phyloP scores from a whole-genome alignment of 2,113 vertebrate species.

The Macquaria australasica region DNA sequence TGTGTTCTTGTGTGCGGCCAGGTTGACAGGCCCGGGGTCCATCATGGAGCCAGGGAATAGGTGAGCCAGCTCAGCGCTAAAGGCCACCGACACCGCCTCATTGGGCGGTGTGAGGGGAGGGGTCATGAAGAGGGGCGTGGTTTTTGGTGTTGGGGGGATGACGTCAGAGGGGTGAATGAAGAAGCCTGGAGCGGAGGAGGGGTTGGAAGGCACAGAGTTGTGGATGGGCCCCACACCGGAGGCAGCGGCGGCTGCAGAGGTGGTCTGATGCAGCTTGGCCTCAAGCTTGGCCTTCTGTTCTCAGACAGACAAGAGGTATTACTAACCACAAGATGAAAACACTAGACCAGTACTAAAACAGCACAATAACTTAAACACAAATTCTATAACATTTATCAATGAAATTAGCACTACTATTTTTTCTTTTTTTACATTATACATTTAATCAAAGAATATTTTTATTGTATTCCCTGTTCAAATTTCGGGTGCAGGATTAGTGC shows the following conservation, averaged over 20 bases:
- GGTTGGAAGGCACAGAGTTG: conserved; percentile 96
- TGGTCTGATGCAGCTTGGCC: conserved; percentile 99
- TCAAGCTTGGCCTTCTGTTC: conserved; percentile 98
- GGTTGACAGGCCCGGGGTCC: conserved; percentile 92
- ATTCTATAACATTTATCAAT: neutral
- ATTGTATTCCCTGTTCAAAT: neutral
- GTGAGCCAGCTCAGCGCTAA: conserved; percentile 96
- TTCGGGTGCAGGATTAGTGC: no score
- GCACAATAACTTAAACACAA: neutral
- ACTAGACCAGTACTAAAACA: neutral
- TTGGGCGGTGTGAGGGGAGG: conserved; percentile 98
- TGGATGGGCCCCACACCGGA: conserved; percentile 92
- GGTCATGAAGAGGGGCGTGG: conserved; percentile 99
- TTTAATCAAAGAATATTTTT: no score
- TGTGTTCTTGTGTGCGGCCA: conserved; percentile 93
- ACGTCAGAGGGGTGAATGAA: conserved; percentile 99
- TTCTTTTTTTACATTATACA: no score
- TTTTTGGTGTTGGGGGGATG: conserved; percentile 98
- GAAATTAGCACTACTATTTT: neutral
- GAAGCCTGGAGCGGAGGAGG: conserved; percentile 93
- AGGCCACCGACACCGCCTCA: conserved; percentile 95
- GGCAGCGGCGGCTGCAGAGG: conserved; percentile 90
- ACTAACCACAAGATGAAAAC: neutral
- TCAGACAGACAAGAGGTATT: conserved; percentile 38
- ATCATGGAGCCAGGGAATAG: conserved; percentile 97